Evolutionary conservation across 2,888 invertebrate species (phyloP), one percentile per base, ranked within the genome.

Genomic region (Frankliniella intonsa): DNA sequence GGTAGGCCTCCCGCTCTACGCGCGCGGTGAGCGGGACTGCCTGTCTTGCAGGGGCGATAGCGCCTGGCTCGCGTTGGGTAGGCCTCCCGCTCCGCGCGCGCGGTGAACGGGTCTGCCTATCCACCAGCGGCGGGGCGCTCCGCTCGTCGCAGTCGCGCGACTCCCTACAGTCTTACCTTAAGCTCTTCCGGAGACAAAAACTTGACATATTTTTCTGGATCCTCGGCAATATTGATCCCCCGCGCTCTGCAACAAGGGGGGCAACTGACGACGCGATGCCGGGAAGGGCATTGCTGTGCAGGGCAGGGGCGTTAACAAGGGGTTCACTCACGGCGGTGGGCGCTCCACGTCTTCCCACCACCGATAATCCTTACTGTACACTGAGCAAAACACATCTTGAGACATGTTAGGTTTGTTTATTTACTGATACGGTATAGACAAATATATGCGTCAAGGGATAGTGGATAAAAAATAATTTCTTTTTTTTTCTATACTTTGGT

Each of bases 291-390:
- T 5, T 3, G 38, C 38, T 38, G 38, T 38, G 38, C 38, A 38
- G 38, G 38, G 38, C 38, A 3, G 38, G 38, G 3, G 38, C 38
- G 38, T 38, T 38, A 38, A 2, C 38, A 38, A 38, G 5, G 38
- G 38, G 62, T 3, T 9, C 25, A 76, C 69, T 76, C 25, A 76
- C 69, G 25, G 22, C 9, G 69, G 12, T 9, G 69, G 69, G 12
- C 69, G 69, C 69, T 1, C 69, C 11, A 76, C 69, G 12, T 76
- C 25, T 25, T 76, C 69, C 69, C 69, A 76, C 69, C 69, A 76
- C 69, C 25, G 22, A 22, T 76, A 76, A 25, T 76, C 69, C 25
- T 76, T 76, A 10, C 22, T 76, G 69, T 76, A 76, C 69, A 76
- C 25, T 9, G 69, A 76, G 25, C 69, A 76, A 25, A 76, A 76